A percentile compares a stretch with the other conserved stretches of the same genome.
These are phyloP conservation scores for Pheosia gnoma DNA, from an alignment of 2,888 invertebrate genomes.

Conservation along the genomic window DNA sequence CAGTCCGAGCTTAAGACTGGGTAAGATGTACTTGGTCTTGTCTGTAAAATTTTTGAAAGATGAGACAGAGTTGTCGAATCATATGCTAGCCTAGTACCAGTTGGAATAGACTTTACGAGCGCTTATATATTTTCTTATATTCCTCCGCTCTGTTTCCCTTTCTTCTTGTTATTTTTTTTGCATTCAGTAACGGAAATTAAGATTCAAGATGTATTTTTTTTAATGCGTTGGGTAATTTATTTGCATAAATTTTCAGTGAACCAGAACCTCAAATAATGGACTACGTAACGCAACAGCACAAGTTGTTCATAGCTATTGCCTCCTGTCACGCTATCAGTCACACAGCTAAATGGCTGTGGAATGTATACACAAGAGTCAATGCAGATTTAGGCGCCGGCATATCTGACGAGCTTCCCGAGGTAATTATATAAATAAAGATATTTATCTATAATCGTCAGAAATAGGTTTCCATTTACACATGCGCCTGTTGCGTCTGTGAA, in stretches of 20 bases:
- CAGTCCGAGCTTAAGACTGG: conserved; percentile 93
- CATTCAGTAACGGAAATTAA: too few relatives aligned
- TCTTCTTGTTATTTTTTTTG: too few relatives aligned
- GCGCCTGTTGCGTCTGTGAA: too few relatives aligned
- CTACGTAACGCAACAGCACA: conserved; percentile 96
- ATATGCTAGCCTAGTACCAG: too few relatives aligned
- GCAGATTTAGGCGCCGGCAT: conserved; percentile 90
- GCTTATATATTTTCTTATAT: too few relatives aligned
- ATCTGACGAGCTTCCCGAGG: conserved; percentile 92
- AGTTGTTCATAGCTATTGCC: conserved; percentile 93
- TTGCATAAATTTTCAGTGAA: conserved; percentile 78
- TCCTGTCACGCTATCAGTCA: conserved; percentile 90
- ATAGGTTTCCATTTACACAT: too few relatives aligned
- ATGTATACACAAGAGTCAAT: conserved; percentile 89
- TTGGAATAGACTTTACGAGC: too few relatives aligned
- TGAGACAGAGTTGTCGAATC: too few relatives aligned
- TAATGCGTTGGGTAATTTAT: neutral
- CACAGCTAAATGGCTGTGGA: conserved; percentile 90
- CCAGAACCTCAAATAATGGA: conserved; percentile 95
- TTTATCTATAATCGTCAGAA: too few relatives aligned
- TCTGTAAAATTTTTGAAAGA: too few relatives aligned
- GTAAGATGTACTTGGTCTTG: conserved; percentile 71
- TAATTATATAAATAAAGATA: conserved; percentile 48
- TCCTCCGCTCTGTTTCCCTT: too few relatives aligned
- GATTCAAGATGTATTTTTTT: too few relatives aligned